Base-by-base conservation (phyloP, 2,113 vertebrate species). In the Colossoma macropomum region DNA sequence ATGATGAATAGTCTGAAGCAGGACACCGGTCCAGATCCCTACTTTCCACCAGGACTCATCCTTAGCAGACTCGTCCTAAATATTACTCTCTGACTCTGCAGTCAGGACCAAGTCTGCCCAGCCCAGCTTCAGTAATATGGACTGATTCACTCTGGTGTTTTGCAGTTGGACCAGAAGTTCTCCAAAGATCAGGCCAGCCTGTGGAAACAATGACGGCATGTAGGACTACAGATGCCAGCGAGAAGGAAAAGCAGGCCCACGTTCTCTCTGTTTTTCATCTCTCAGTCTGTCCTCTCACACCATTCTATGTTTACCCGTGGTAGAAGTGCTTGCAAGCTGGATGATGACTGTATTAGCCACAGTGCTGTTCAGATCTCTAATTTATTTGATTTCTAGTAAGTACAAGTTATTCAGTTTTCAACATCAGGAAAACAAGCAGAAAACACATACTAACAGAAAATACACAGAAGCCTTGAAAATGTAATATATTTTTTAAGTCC, bases 191-290 rank as follows among this genome's bases (percentile, higher is more conserved):
- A 81, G 69, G 71, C 70, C 63, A 81, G 34, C 73, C 75, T 86
- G 56, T 87, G 90, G 90, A 91, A 93, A 90, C 80, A 91, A 87
- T 92, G 89, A 93, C 89, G 27, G 52, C 85, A 87, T 62, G 11
- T 13, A 59, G 52, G 68, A 50, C 48, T 60, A 16, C 21, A 72
- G 56, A 77, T 80, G 87, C 90, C 89, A 92, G 86, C 72, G 72
- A 72, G 27, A 48, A 79, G 63, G 56, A 60, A 80, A 59, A 71
- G 74, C 41, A 77, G 76, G 10, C 66, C 65, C 9, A 27, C 10
- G 48, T 32, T 3, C 4, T 50, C n/a, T 69, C 1, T 71, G 54
- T 41, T 72, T 83, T 72, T 56, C 27, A 19, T 15, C 1, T n/a
- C 85, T 89, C 78, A 41, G 19, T 54, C 84, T 86, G 69, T 82